Evolutionary conservation across 2,888 invertebrate species (phyloP), one percentile per base, ranked within the genome.

Genomic region (Lysandra coridon): DNA sequence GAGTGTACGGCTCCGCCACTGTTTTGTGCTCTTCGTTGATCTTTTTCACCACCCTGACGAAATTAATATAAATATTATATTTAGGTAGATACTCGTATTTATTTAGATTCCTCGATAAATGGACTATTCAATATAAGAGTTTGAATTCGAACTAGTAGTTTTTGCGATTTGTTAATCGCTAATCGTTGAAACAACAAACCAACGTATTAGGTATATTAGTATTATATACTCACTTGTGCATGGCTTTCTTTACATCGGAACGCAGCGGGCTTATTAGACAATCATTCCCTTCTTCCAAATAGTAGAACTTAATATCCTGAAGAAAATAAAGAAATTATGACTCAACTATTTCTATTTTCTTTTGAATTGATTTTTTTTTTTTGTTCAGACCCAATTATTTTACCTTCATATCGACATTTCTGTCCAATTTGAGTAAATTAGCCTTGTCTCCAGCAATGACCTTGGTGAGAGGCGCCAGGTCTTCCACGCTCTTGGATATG

Each of bases 401-500:
- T 82, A 92, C 93, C 88, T 96, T 96, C 4, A 97, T 84, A 86
- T 97, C 92, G 0, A 97, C 95, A 78, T 93, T 86, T 79, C 93
- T 88, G 83, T 97, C 96, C n/a, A 98, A 87, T 78, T 96, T 95
- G 0, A 97, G 88, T 79, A 91, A 90, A 0, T 88, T 85, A 1
- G 94, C 91, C 80, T 96, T 96, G 76, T 95, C 92, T 0, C 96
- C 96, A 0, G 96, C 89, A 3, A 97, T 86, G 73, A 97, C 95
- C 92, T 96, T 97, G 12, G 98, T 94, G 80, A 98, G 91, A 0
- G 98, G 98, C 7, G 95, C 92, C 80, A 99, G 91, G 90, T 99
- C 99, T 79, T 96, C 96, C 0, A 97, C 96, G 86, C 96, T 96
- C 82, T 97, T 96, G 44, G 97, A 95, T 91, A 99, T 96, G 30